Evolutionary conservation across 2,888 invertebrate genomes (phyloP).

Genomic region (Epinotia brunnichana): DNA sequence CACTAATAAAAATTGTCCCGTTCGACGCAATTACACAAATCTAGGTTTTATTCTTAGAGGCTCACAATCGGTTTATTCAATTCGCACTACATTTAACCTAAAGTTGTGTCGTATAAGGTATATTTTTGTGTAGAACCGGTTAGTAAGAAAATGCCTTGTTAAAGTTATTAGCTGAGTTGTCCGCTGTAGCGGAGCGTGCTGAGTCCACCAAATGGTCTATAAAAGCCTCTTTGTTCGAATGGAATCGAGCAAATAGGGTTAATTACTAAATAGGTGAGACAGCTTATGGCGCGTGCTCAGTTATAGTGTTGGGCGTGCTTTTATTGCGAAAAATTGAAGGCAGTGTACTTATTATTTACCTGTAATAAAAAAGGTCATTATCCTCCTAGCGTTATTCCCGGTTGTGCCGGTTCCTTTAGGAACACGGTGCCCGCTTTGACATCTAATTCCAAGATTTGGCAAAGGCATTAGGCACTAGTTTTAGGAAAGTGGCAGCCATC

Average conservation of each 20-base stretch:
- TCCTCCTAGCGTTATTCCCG: no score
- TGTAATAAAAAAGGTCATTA: background rate
- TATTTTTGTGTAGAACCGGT: background rate
- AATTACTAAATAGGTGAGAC: conserved; percentile 42
- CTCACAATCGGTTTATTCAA: conserved; percentile 57
- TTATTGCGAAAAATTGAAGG: conserved; percentile 14
- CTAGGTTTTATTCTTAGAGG: conserved; percentile 51
- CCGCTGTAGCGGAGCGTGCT: conserved; percentile 54
- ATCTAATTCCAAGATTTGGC: no score
- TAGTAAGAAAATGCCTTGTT: background rate
- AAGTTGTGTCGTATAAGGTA: background rate
- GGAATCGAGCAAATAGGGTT: conserved; percentile 41
- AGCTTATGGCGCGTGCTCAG: conserved; percentile 36
- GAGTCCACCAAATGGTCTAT: conserved; percentile 64
- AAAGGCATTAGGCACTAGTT: no score
- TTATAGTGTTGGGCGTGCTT: conserved; percentile 6
- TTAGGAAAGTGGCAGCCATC: no score
- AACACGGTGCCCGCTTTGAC: no score
- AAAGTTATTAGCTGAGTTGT: background rate
- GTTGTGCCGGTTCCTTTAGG: no score
- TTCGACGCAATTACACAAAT: conserved; percentile 65
- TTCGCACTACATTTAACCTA: background rate
- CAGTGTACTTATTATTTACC: conserved; percentile 8
- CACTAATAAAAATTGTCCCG: conserved; percentile 53
- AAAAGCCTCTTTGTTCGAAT: conserved; percentile 53